These are phyloP conservation scores for Climacteris rufus DNA, from an alignment of 2,113 vertebrate genomes.

Conservation along the genomic window DNA sequence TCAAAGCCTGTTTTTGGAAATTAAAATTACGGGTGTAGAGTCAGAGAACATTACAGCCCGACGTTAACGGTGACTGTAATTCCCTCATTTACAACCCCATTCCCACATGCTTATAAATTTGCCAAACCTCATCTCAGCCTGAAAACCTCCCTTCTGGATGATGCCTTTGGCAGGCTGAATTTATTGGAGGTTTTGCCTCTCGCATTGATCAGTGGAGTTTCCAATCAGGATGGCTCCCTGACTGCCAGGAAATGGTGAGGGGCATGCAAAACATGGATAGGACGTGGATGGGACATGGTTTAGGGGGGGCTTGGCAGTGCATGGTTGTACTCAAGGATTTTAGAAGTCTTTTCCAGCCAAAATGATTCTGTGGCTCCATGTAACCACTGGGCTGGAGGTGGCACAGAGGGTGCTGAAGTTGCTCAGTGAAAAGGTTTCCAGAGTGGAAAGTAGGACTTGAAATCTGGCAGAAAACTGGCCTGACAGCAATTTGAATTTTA, in stretches of 20 bases:
- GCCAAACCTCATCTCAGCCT: background rate
- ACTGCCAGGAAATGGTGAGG: accelerated
- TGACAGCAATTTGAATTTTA: background rate
- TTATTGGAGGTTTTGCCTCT: background rate
- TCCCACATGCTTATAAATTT: background rate
- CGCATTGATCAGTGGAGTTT: background rate
- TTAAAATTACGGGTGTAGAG: background rate
- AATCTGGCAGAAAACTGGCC: background rate
- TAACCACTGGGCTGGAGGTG: background rate
- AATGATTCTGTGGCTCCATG: background rate
- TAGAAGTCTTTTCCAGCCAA: background rate
- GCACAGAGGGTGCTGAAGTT: background rate
- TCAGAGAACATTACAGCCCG: background rate
- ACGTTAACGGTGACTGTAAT: background rate
- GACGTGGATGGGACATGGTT: accelerated
- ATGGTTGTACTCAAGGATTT: background rate
- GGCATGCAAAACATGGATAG: accelerated
- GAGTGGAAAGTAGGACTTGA: background rate
- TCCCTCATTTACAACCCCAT: background rate
- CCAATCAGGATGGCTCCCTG: background rate
- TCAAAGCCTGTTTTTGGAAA: background rate
- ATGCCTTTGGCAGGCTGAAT: background rate
- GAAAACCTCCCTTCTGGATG: background rate
- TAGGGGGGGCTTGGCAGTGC: background rate
- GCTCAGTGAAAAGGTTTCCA: background rate